Base-by-base conservation (phyloP, 2,888 invertebrate genomes). In the Cosmia pyralina region DNA sequence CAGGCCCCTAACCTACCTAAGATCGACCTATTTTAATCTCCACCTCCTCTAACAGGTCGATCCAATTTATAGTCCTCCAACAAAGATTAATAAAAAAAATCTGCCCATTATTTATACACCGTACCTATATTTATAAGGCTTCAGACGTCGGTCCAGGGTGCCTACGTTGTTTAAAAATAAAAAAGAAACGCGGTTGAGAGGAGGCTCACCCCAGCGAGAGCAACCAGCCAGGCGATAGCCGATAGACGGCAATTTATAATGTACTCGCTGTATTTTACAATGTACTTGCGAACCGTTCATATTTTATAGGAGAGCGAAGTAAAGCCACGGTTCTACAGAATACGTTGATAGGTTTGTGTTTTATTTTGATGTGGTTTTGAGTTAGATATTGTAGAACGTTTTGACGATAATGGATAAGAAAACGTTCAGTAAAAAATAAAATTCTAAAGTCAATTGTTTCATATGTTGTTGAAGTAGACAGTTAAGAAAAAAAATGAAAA, bases 211-310 rank as follows among this genome's bases (percentile, higher is more conserved):
- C 69, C 72, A 52, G 75, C 64, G 80, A 71, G 72, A 81, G 75
- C 63, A 81, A 59, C 76, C 84, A 79, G 69, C 64, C 81, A 69
- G 67, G 69, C 79, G 86, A 79, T 81, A 77, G 60, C 63, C 81
- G 72, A 84, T 84, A 79, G 79, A 76, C 58, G 34, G 70, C 78
- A 77, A 87, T 84, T 87, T 87, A 87, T 79, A 75, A 85, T 80
- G 82, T 86, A 77, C 73, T 62, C 15, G 28, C 66, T 68, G 64
- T 64, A 73, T 77, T 70, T 86, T 78, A 73, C 63, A 67, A 62
- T 66, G 69, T 75, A 77, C 72, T 84, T 76, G 69, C 63, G 70
- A 79, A 65, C 62, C 50, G 55, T 76, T 46, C 41, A 79, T 76
- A 75, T 84, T 84, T 76, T 77, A 71, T 63, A 68, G 41, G 13